Base-by-base conservation (phyloP, 1,140 invertebrate species). In the Drosophila littoralis region DNA sequence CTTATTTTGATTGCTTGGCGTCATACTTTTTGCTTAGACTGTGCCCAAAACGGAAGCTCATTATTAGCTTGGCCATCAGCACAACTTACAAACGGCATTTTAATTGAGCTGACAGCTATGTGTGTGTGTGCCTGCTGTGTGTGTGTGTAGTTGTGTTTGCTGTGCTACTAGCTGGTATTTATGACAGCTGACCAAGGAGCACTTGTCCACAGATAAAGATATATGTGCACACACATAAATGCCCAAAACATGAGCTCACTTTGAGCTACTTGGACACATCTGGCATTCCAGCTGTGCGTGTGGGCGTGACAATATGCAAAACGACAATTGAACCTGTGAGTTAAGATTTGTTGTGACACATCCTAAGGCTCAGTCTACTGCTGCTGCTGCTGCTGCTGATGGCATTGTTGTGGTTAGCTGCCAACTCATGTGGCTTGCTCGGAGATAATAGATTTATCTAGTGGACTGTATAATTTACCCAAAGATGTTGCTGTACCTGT, bases 31-130 rank as follows among this genome's bases (percentile, higher is more conserved):
- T 64, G 65, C 72, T 71, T 59, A 65, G 68, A 77, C 64, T 74
- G 68, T 50, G 36, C 28, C 54, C 1, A 55, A 59, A 77, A 50
- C 67, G 83, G 83, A 86, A 77, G 83, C 73, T 67, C 52, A 83
- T 88, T 79, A 83, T 88, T 88, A 77, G 73, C 50, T 76, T 74
- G 65, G 72, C 59, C 54, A 32, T 43, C 81, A 66, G 40, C 59
- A 66, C 43, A 61, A 48, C 72, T 46, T 65, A 76, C 81, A 84
- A 85, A 85, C 77, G 82, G 79, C 73, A 74, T 83, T 86, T 88
- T 79, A 88, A 88, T 83, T 86, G 68, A 82, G 42, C 57, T 75
- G 63, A 52, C 79, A 79, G 32, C 43, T 51, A 28, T 60, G 42
- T 61, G 42, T 78, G 42, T 78, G 36, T 43, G 13, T 51, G 52